A percentile compares a stretch with the other conserved stretches of the same genome.
phyloP scores from a whole-genome alignment of 2,888 invertebrate genomes.

The Torymus texanus region DNA sequence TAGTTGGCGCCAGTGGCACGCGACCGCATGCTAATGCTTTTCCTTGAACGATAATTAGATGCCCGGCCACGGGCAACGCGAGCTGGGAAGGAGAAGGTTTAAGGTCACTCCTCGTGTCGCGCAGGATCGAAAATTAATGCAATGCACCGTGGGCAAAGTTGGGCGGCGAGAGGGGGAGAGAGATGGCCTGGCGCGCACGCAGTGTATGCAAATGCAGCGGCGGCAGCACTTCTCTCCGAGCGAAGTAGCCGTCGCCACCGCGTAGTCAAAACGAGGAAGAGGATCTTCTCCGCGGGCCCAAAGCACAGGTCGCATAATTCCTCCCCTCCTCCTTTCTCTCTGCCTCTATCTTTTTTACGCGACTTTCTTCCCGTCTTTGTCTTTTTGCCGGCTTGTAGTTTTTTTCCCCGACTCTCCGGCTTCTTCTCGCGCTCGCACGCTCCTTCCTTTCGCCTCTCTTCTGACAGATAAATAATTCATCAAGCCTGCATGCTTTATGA shows the following conservation, averaged over 20 bases:
- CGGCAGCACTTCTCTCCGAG: slow-evolving; percentile 5
- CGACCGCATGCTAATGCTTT: slow-evolving; percentile 65
- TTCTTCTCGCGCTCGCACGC: slow-evolving; percentile 19
- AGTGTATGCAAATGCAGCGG: slow-evolving; percentile 69
- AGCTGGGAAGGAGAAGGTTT: slow-evolving; percentile 57
- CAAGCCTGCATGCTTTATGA: slow-evolving; percentile 73
- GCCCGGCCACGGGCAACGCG: slow-evolving; percentile 25
- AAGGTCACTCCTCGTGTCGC: slow-evolving; percentile 65
- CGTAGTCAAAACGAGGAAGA: slow-evolving; percentile 65
- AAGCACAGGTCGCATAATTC: slow-evolving; percentile 59
- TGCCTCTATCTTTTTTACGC: slow-evolving; percentile 54
- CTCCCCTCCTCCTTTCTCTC: slow-evolving; percentile 35
- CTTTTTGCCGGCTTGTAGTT: slow-evolving; percentile 22
- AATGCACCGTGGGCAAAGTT: slow-evolving; percentile 65
- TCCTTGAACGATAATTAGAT: slow-evolving; percentile 63
- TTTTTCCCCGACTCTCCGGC: not conserved
- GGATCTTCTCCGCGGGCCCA: slow-evolving; percentile 58
- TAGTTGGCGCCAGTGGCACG: slow-evolving; percentile 60
- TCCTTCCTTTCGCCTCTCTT: slow-evolving; percentile 55
- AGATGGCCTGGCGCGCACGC: slow-evolving; percentile 63
- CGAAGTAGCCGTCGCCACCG: slow-evolving; percentile 62
- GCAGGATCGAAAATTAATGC: slow-evolving; percentile 71
- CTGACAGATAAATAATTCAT: slow-evolving; percentile 74
- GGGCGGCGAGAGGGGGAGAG: not conserved
- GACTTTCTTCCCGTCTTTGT: slow-evolving; percentile 40